A percentile compares a stretch with the other conserved stretches of the same genome.
phyloP scores from a whole-genome alignment of 2,113 vertebrate genomes.

The Notarius quadriscutis region DNA sequence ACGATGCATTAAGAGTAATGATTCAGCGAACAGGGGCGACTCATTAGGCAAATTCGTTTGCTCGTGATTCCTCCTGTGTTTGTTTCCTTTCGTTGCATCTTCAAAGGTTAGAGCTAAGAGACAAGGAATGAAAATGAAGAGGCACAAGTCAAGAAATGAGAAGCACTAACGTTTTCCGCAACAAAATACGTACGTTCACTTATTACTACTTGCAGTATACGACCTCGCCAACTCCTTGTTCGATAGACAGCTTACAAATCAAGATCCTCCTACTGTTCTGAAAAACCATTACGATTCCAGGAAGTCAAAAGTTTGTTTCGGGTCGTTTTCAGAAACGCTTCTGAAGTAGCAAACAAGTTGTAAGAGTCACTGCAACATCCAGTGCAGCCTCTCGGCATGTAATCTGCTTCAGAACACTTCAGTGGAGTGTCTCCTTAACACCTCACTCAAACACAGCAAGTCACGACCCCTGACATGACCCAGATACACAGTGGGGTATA shows the following conservation, averaged over 20 bases:
- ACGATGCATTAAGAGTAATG: neutral
- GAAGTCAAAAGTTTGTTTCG: neutral
- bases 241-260: neutral
- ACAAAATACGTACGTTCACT: too few relatives aligned
- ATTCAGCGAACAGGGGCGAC: neutral
- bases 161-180: neutral
- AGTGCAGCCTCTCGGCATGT: slow-evolving; percentile 25
- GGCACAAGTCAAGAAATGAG: neutral
- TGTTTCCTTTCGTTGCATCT: neutral
- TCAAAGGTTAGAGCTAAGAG: neutral
- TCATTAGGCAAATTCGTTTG: neutral
- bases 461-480: slow-evolving; percentile 34
- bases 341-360: neutral
- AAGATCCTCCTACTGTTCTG: neutral
- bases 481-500: neutral
- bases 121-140: neutral
- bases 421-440: slow-evolving; percentile 33
- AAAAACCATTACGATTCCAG: neutral
- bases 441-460: slow-evolving; percentile 18
- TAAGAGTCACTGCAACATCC: neutral
- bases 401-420: slow-evolving; percentile 26
- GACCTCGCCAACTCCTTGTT: neutral
- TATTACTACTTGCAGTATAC: neutral
- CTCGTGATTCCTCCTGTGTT: neutral
- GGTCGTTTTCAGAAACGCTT: neutral